These are phyloP conservation scores for Isichthys henryi DNA, from an alignment of 2,113 vertebrate species.

Conservation along the genomic window DNA sequence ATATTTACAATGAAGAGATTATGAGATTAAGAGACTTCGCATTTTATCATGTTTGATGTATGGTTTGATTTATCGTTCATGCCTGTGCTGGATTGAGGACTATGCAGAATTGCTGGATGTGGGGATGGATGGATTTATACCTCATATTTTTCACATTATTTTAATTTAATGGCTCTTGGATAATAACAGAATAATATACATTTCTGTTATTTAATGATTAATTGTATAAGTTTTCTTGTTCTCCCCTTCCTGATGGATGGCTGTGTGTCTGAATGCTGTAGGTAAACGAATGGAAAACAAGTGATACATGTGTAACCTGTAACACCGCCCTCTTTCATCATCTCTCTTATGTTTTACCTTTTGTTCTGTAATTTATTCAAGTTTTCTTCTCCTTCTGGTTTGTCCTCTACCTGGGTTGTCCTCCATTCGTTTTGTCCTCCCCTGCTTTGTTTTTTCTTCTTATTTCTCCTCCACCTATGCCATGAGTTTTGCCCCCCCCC, in stretches of 20 bases:
- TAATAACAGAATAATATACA: neutral
- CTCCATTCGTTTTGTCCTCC: neutral
- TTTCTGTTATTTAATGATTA: neutral
- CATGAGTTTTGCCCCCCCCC: neutral
- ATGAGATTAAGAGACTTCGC: neutral
- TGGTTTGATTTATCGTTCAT: neutral
- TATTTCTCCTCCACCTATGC: neutral
- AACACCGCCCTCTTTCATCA: neutral
- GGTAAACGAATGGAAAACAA: neutral
- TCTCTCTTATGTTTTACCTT: neutral
- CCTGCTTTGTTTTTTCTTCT: neutral
- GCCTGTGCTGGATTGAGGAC: neutral
- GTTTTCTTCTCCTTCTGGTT: neutral
- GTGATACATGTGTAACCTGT: neutral
- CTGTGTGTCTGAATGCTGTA: neutral
- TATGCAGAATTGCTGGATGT: neutral
- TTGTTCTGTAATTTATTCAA: neutral
- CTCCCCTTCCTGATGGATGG: neutral
- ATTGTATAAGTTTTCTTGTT: neutral
- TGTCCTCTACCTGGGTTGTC: neutral
- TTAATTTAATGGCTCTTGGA: neutral
- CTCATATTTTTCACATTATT: slow-evolving; percentile 1
- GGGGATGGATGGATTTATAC: neutral
- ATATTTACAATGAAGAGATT: neutral
- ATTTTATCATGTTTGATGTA: neutral